Base-by-base conservation (phyloP, 2,888 invertebrate genomes). In the Campoplex capitator region DNA sequence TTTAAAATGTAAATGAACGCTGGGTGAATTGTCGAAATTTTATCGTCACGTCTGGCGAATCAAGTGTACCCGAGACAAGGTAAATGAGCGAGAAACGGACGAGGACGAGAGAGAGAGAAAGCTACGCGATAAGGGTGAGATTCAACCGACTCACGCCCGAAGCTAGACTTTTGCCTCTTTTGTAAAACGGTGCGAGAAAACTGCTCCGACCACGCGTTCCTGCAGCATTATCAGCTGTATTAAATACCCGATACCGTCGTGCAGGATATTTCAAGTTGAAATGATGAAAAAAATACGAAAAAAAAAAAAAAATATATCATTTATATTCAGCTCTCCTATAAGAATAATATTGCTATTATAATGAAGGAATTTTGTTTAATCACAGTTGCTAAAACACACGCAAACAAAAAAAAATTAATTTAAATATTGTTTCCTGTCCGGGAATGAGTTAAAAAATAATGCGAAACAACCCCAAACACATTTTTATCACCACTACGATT, bases 41-140 rank as follows among this genome's bases (percentile, higher is more conserved):
- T 67, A 65, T 76, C 48, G 65, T 67, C 35, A 32, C 42, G 58
- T 58, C 42, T 74, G 8, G 23, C 11, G 62, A 65, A 65, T 23
- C 48, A 65, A 48, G 76, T 9, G 1, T 32, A 32, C 62, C 42
- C 13, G 58, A 75, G 42, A 75, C 8, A 56, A 56, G 0, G 51
- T 11, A 18, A 23, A 11, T 28, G 35, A 58, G 42, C 2, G 54
- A 16, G 42, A 65, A 48, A 76, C 48, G 65, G 18, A 38, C 3
- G 54, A 45, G 13, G 28, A n/a, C 18, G 56, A 54, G 28, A 48
- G 51, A 42, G 32, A 51, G 75, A 76, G 58, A 56, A 8, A n/a
- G 51, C 3, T 45, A 58, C 75, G 75, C 75, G 75, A 62, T 75
- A 75, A 75, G 76, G 35, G 65, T 65, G 76, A 13, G 35, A 76